A percentile compares a stretch with the other conserved stretches of the same genome.
These are phyloP conservation scores for Loripinus fragilis DNA, from an alignment of 2,888 invertebrate species.

Conservation along the genomic window DNA sequence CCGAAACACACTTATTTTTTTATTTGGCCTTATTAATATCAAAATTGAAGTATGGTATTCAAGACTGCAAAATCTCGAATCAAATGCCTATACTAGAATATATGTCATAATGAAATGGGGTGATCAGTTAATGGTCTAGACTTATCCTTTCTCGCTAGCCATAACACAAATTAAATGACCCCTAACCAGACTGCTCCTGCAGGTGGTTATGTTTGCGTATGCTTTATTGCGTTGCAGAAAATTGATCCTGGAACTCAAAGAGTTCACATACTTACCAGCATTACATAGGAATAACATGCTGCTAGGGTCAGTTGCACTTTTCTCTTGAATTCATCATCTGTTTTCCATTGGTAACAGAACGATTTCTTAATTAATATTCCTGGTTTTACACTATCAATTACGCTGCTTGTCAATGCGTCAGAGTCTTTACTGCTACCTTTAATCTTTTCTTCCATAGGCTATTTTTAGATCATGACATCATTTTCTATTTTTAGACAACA, in stretches of 20 bases:
- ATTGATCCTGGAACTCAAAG: not conserved
- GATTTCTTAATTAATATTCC: too few species aligned
- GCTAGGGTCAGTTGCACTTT: slow-evolving; percentile 23
- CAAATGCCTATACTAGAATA: too few species aligned
- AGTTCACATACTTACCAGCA: slow-evolving; percentile 23
- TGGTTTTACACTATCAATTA: too few species aligned
- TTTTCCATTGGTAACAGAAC: not conserved
- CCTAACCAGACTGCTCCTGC: not conserved
- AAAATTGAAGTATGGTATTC: too few species aligned
- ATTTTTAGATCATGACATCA: too few species aligned
- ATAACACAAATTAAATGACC: not conserved
- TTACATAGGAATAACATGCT: slow-evolving; percentile 34
- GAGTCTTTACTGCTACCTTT: too few species aligned
- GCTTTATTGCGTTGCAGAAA: not conserved
- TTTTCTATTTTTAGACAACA: too few species aligned
- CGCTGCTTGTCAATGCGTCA: too few species aligned
- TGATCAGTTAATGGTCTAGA: not conserved
- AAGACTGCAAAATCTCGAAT: too few species aligned
- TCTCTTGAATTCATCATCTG: slow-evolving; percentile 4
- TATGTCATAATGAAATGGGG: not conserved
- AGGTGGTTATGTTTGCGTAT: not conserved
- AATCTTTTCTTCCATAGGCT: too few species aligned
- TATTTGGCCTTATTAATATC: too few species aligned
- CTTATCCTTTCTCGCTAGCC: not conserved
- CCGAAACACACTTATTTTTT: too few species aligned